These are phyloP conservation scores for Poeciliopsis occidentalis DNA, from an alignment of 2,113 vertebrate species.

Conservation along the genomic window DNA sequence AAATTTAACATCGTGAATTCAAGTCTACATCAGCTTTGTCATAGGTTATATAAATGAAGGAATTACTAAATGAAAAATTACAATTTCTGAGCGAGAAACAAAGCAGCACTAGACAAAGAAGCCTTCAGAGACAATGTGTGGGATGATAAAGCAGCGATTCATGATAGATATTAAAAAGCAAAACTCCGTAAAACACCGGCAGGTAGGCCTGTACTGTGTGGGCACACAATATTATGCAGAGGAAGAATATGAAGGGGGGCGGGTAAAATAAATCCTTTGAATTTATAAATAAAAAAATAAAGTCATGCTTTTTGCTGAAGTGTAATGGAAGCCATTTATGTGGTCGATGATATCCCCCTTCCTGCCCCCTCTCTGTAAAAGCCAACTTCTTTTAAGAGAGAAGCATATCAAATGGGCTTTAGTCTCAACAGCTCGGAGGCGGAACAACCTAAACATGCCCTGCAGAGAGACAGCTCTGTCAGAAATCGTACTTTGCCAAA, in stretches of 20 bases:
- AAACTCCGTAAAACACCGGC: constrained; percentile 59
- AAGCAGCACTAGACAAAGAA: constrained; percentile 70
- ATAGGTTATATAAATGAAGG: constrained; percentile 47
- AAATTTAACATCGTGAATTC: constrained; percentile 7
- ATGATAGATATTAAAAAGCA: constrained; percentile 52
- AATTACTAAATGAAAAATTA: constrained; percentile 57
- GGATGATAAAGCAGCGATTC: constrained; percentile 72
- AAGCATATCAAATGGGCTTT: constrained; percentile 78
- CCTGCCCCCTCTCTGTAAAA: constrained; percentile 71
- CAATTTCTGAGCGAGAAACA: constrained; percentile 67
- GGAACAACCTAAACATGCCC: constrained; percentile 70
- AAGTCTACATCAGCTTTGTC: constrained; percentile 2
- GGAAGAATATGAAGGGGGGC: constrained; percentile 61
- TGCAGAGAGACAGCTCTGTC: constrained; percentile 67
- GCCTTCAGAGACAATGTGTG: constrained; percentile 76
- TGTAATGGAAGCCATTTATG: constrained; percentile 80
- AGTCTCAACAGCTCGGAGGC: constrained; percentile 71
- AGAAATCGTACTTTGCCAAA: constrained; percentile 64
- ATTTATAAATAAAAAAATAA: constrained; percentile 33
- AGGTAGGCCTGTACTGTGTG: constrained; percentile 62
- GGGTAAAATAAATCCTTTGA: constrained; percentile 63
- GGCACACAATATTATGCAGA: constrained; percentile 70
- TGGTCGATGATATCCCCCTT: constrained; percentile 80
- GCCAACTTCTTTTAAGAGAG: constrained; percentile 71
- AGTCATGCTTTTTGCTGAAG: constrained; percentile 76